These are phyloP conservation scores for Todiramphus chloris DNA, from an alignment of 2,113 vertebrate species.

Conservation along the genomic window DNA sequence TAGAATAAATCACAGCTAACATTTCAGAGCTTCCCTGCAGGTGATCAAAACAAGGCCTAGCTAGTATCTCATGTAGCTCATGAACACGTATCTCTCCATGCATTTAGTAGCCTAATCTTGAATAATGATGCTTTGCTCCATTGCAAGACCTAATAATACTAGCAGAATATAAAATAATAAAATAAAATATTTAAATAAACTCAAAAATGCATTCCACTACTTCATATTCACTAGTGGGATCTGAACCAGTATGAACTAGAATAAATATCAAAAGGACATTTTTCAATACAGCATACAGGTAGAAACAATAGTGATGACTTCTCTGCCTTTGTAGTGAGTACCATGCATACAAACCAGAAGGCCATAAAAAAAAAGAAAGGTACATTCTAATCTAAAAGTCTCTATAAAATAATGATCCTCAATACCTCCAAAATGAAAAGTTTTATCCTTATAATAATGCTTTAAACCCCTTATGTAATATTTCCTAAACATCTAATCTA, in stretches of 20 bases:
- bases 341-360: not conserved
- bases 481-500: not conserved
- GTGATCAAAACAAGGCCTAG: not conserved
- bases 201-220: not conserved
- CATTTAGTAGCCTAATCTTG: not conserved
- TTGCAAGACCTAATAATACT: not conserved
- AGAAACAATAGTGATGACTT: not conserved
- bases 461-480: not conserved
- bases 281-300: not conserved
- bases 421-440: not conserved
- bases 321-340: not conserved
- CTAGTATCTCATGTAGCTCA: not conserved
- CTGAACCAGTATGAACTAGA: not conserved
- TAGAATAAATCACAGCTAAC: not conserved
- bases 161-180: not conserved
- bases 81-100: not conserved
- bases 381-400: not conserved
- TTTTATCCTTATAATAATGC: constrained; percentile 25
- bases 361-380: not conserved
- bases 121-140: not conserved
- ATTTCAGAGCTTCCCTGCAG: not conserved
- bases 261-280: not conserved
- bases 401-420: not conserved
- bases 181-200: not conserved
- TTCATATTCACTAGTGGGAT: not conserved